phyloP scores from a whole-genome alignment of 2,888 invertebrate species.

The Cataglyphis albicans region DNA sequence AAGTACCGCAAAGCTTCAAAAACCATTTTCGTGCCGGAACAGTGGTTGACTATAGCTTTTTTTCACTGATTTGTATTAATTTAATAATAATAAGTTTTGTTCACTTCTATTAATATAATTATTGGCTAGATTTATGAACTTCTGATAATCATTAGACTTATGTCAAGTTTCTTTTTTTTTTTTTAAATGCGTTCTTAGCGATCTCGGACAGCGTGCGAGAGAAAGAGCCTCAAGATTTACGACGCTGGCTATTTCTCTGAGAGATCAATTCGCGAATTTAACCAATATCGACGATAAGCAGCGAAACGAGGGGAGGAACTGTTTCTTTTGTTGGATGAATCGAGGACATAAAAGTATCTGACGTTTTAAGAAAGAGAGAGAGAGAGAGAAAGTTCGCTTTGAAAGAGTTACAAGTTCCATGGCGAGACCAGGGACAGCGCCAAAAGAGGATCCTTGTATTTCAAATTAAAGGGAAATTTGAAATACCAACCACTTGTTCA shows the following conservation, averaged over 20 bases:
- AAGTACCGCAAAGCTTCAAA: constrained; percentile 21
- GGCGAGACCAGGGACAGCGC: constrained; percentile 67
- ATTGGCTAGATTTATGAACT: not conserved
- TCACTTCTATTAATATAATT: not conserved
- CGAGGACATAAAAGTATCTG: constrained; percentile 65
- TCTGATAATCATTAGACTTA: not conserved
- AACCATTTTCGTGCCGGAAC: not conserved
- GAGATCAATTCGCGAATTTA: constrained; percentile 69
- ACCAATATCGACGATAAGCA: constrained; percentile 46
- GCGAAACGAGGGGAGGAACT: constrained; percentile 48
- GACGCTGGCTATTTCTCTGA: constrained; percentile 58
- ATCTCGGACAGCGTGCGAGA: constrained; percentile 42
- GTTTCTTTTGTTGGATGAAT: constrained; percentile 51
- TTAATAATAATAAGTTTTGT: not conserved
- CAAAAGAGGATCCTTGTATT: constrained; percentile 80
- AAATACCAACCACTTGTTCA: constrained; percentile 79
- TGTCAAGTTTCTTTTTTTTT: not conserved
- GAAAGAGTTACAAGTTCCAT: constrained; percentile 74
- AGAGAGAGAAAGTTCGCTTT: constrained; percentile 71
- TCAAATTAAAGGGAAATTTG: constrained; percentile 83
- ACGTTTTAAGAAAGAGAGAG: constrained; percentile 55
- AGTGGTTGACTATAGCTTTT: not conserved
- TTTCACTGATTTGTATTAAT: not conserved
- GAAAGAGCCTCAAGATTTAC: constrained; percentile 56
- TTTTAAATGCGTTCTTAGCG: constrained; percentile 46